Evolutionary conservation across 2,797 vertebrate genomes (phyloP), one percentile per base, ranked within the genome.

Genomic region (Dendrocincla tyrannina): DNA sequence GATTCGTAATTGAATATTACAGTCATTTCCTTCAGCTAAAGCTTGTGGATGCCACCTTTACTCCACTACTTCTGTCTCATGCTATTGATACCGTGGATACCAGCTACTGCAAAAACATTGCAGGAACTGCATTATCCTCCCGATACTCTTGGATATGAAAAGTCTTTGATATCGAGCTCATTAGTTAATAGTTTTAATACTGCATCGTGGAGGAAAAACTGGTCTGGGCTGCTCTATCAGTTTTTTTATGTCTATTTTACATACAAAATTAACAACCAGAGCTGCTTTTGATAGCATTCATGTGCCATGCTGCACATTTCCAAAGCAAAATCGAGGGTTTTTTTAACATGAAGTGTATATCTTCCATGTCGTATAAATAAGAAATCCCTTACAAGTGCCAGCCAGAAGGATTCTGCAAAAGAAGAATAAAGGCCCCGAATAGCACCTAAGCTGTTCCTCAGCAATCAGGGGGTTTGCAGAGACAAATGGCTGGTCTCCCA

Each of bases 151-250:
- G 18, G 53, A 69, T 80, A 88, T 22, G 49, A 68, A 32, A 52
- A 77, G 17, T 64, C 52, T 92, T 79, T 91, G 53, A 78, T n/a
- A 92, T 9, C 66, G 7, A 52, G 30, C 70, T 91, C 64, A 55
- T 82, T 85, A 85, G 74, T 19, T 87, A 88, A 91, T 13, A n/a
- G 68, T 75, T 93, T 89, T 70, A 95, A 64, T 80, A 85, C 16
- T 30, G 14, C 22, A 44, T 46, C 56, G 75, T 87, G 59, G 55
- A 89, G 83, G 90, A 81, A 95, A 95, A 94, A 91, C 79, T 93
- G 76, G 91, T 95, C 83, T 85, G 89, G 62, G 78, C 82, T 62
- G 89, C 39, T 83, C 35, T 74, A 60, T 89, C 76, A 70, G 35
- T 1, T 55, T 83, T 91, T 76, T 32, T 49, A 69, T n/a, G 35